Evolutionary conservation across 2,113 vertebrate genomes (phyloP).

Genomic region (Charina bottae): DNA sequence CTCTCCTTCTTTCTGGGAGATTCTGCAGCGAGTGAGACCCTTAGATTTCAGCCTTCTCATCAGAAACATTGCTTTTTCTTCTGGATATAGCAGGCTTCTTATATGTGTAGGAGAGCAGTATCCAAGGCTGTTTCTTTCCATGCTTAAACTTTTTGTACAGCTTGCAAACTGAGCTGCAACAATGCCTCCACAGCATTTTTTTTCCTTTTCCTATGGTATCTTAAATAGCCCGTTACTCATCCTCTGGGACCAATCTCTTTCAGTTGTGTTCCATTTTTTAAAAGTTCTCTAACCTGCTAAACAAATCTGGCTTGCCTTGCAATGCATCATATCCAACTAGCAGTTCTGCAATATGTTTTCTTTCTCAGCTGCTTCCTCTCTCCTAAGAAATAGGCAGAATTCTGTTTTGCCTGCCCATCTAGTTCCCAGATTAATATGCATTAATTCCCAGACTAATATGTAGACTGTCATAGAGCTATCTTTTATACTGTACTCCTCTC

Average conservation of each 20-base stretch:
- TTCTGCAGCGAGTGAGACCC: constrained; percentile 54
- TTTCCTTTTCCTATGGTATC: neutral
- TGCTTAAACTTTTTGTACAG: neutral
- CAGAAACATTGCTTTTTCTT: neutral
- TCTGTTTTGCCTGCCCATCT: neutral
- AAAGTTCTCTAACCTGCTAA: neutral
- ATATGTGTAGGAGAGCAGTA: neutral
- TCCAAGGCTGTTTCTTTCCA: neutral
- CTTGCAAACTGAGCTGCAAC: neutral
- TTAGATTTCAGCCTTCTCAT: neutral
- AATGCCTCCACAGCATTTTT: neutral
- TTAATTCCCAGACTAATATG: neutral
- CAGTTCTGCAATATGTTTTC: neutral
- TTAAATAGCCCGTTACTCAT: neutral
- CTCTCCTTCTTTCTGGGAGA: neutral
- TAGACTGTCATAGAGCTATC: neutral
- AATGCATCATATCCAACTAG: neutral
- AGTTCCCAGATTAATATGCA: neutral
- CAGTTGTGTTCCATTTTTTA: neutral
- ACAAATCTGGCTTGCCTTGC: neutral
- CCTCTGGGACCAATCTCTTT: neutral
- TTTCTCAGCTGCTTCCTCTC: neutral
- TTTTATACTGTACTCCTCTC: neutral
- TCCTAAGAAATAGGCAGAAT: neutral
- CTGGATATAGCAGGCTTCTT: accelerated